A percentile compares a stretch with the other conserved stretches of the same genome.
Conservation (phyloP, 2,113 vertebrate species). For the Mungos mungo region DNA sequence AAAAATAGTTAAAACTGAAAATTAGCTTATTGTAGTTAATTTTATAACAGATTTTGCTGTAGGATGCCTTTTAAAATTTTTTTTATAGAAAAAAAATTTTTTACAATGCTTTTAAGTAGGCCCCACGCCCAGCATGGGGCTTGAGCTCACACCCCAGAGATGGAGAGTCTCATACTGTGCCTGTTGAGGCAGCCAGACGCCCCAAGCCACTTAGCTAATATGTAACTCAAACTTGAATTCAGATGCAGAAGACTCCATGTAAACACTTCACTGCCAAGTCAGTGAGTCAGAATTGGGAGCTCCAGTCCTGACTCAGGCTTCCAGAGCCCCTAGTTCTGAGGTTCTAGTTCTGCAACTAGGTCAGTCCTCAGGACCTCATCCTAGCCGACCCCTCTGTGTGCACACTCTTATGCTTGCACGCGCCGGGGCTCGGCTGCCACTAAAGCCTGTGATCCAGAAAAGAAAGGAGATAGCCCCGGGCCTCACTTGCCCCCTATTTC, state of each 20-base stretch:
- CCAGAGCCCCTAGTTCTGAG: not conserved
- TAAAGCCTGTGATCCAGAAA: not conserved
- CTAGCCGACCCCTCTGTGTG: not conserved
- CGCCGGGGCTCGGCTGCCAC: no score
- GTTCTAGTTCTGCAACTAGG: not conserved
- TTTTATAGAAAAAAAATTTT: not conserved
- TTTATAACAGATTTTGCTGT: not conserved
- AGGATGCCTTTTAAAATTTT: not conserved
- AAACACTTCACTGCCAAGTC: not conserved
- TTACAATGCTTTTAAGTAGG: not conserved
- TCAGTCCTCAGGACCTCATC: not conserved
- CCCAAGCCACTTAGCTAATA: not conserved
- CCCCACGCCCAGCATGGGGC: not conserved
- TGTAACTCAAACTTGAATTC: not conserved
- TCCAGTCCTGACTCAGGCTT: not conserved
- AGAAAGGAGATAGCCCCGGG: not conserved
- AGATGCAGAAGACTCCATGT: not conserved
- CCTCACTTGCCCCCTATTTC: not conserved
- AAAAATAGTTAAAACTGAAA: slow-evolving; percentile 14
- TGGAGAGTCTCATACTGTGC: not conserved
- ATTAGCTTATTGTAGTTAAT: not conserved
- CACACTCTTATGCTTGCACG: not conserved
- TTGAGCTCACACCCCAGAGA: not conserved
- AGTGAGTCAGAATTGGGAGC: not conserved
- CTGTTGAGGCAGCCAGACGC: not conserved